Evolutionary conservation across 2,797 vertebrate genomes (phyloP).

Genomic region (Peromyscus attwateri): DNA sequence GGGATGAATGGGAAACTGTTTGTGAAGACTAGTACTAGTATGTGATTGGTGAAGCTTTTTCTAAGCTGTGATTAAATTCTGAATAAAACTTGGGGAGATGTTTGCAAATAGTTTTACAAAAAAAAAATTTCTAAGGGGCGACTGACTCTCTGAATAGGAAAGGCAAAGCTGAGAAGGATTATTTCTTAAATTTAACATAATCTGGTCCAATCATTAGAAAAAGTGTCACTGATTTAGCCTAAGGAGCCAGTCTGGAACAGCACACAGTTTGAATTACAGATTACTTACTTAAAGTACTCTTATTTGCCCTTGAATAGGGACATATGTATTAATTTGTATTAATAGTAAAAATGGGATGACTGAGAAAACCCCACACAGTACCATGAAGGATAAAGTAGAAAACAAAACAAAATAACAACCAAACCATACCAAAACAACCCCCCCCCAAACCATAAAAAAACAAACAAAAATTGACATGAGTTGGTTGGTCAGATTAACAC

Average conservation of each 20-base stretch:
- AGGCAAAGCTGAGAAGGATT: background rate
- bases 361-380: background rate
- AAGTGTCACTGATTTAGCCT: constrained; percentile 28
- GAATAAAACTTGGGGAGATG: background rate
- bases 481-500: background rate
- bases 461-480: background rate
- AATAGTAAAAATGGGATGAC: constrained; percentile 35
- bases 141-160: background rate
- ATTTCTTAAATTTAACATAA: constrained; percentile 25
- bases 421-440: background rate
- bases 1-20: background rate
- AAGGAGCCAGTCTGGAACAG: background rate
- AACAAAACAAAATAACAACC: background rate
- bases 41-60: background rate
- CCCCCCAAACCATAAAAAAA: background rate
- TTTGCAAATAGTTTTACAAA: background rate
- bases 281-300: constrained; percentile 45
- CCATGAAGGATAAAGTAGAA: constrained; percentile 3
- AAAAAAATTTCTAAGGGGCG: background rate
- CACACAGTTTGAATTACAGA: background rate
- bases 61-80: background rate
- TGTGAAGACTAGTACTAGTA: background rate
- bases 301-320: background rate
- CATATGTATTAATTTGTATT: background rate
- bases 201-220: constrained; percentile 42